Evolutionary conservation across 1,140 invertebrate genomes (phyloP).

Genomic region (Polypedilum vanderplanki): DNA sequence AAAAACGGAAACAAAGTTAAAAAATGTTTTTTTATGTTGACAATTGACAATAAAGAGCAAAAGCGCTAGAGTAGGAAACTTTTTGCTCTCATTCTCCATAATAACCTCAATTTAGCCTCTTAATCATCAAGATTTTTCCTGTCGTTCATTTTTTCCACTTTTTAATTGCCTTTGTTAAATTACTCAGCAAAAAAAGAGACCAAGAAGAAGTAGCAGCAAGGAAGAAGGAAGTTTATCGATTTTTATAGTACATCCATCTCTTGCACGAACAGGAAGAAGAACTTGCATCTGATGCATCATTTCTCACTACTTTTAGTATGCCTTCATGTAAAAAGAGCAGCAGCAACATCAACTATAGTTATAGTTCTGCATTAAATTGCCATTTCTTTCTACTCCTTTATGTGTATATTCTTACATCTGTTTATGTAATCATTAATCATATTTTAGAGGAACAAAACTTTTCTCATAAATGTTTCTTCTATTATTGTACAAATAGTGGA

Average conservation of each 20-base stretch:
- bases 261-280: neutral
- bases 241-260: neutral
- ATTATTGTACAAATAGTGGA: neutral
- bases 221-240: neutral
- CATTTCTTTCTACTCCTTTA: no score
- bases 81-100: neutral
- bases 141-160: neutral
- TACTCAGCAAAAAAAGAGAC: no score
- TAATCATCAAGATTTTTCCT: neutral
- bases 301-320: neutral
- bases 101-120: neutral
- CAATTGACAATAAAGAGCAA: neutral
- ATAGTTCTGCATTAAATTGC: neutral
- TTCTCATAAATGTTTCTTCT: neutral
- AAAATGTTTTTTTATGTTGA: neutral
- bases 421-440: neutral
- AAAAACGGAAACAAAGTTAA: neutral
- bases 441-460: neutral
- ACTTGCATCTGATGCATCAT: neutral
- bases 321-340: neutral
- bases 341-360: neutral
- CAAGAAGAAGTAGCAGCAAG: no score
- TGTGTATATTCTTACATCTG: slow-evolving; percentile 7
- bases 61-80: neutral
- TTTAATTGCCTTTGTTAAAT: neutral